Base-by-base conservation (phyloP, 2,113 vertebrate species). In the Anhinga anhinga region DNA sequence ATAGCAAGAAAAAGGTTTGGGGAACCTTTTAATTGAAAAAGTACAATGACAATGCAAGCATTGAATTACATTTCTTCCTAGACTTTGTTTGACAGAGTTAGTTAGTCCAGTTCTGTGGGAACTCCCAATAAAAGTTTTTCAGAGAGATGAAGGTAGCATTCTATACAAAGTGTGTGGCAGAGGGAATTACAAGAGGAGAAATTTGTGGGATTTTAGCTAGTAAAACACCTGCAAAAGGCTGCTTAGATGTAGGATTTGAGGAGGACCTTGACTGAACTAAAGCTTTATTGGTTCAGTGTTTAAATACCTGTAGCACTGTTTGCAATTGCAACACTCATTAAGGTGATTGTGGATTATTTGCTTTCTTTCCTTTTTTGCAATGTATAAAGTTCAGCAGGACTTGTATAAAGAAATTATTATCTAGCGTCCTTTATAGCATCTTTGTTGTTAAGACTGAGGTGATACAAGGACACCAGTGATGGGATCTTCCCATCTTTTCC, bases 171-270 rank as follows among this genome's bases (percentile, higher is more conserved):
- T n/a, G 4, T 81, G 67, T 45, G 59, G 71, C 4, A 7, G 26
- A 89, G 22, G 38, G 22, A 45, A 81, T 70, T 94, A 30, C 71
- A 78, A 84, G 53, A 92, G 56, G 65, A 90, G 58, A 42, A 61
- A 10, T 83, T 34, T 76, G 18, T 58, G 45, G 20, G 65, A 50
- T 88, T 91, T 83, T 82, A 86, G 50, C 38, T 84, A 72, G 27
- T 50, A 65, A 97, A 86, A 79, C 15, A 45, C 73, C 90, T 95
- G 55, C 62, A 92, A 67, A 95, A 94, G 59, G 69, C 91, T 58
- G 26, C 76, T 96, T 71, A 80, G n/a, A 22, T 81, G 44, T 72
- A 81, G 92, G 67, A 79, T 94, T 93, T 94, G 65, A 96, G 87
- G 55, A 93, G 59, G 52, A 66, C 58, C 63, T 88, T 88, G 49